Evolutionary conservation across 2,888 invertebrate species (phyloP), one percentile per base, ranked within the genome.

Genomic region (Baccha elongata): DNA sequence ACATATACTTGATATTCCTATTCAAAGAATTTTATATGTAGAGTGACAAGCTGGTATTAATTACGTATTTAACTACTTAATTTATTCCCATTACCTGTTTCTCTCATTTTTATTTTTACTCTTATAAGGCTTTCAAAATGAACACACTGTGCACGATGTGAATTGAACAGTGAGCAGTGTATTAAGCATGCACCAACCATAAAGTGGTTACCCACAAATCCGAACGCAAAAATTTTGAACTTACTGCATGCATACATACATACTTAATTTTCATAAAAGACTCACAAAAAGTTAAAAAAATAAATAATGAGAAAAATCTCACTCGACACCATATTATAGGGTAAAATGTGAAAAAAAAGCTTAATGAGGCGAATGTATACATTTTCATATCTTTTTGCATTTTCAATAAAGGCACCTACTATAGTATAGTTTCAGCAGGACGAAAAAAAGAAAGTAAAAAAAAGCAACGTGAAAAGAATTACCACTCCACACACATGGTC

Each of bases 311-410:
- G 3, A 37, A 69, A 62, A 71, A 55, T 23, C 62, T 23, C 52
- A 71, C 32, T 75, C 37, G 15, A 44, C 64, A 60, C 60, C 37
- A 52, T n/a, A n/a, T 67, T 37, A 48, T 60, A 75, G 69, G 64
- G 44, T 40, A 58, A 80, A 75, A 58, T 75, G 50, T 76, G 48
- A 40, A 44, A 73, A 72, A 35, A 35, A 68, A n/a, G n/a, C 72
- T 62, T 78, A 83, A 83, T 83, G 78, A 83, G 83, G 50, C 67
- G 52, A 83, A 29, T 42, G 40, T 52, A 64, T 52, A 64, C 67
- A 72, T 55, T 68, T 68, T 44, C 46, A 68, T 58, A 78, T 72
- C 42, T 50, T 48, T 67, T 50, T 21, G 53, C 23, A 7, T 11
- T n/a, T 13, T 26, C 11, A 3, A 44, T 19, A 15, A 37, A 37